phyloP scores from a whole-genome alignment of 2,113 vertebrate species.

The Peromyscus leucopus region DNA sequence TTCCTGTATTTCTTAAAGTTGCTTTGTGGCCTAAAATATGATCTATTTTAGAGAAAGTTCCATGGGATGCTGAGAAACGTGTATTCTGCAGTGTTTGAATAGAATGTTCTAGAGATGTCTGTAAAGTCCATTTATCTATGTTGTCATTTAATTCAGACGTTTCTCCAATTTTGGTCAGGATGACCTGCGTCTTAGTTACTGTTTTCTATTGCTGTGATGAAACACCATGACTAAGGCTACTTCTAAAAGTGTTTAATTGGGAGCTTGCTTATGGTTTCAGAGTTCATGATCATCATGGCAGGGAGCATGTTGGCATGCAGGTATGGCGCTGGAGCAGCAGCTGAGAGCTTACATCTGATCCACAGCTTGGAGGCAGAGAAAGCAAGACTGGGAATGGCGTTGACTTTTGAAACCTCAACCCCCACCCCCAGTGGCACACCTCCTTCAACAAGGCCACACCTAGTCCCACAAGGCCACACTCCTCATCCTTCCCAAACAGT shows the following conservation, averaged over 20 bases:
- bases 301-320: neutral
- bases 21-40: neutral
- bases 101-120: neutral
- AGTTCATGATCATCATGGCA: neutral
- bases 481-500: neutral
- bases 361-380: neutral
- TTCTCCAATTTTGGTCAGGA: neutral
- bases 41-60: neutral
- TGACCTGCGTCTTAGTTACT: neutral
- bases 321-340: neutral
- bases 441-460: neutral
- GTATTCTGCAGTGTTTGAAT: neutral
- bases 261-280: neutral
- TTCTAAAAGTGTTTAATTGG: neutral
- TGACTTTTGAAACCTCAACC: neutral
- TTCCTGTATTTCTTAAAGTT: neutral
- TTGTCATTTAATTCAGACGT: neutral
- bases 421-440: neutral
- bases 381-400: neutral
- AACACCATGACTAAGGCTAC: neutral
- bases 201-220: neutral
- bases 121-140: neutral
- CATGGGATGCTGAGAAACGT: neutral
- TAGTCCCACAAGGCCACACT: neutral
- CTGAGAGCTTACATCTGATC: no score